Evolutionary conservation across 2,113 vertebrate genomes (phyloP).

Genomic region (Coreoperca whiteheadi): DNA sequence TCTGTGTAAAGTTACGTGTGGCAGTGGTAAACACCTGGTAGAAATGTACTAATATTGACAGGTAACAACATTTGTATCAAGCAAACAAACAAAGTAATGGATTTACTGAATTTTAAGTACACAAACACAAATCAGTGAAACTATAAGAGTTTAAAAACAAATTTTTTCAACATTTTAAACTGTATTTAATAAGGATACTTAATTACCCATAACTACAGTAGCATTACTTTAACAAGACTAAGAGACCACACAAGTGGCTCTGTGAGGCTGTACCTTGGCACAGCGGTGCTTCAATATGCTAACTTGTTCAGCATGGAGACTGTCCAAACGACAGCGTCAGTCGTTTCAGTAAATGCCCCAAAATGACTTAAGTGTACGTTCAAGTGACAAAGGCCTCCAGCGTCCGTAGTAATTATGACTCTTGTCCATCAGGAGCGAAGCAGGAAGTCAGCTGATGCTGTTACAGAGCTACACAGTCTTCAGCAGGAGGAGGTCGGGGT

Average conservation of each 20-base stretch:
- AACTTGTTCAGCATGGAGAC: neutral
- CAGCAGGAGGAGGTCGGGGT: neutral
- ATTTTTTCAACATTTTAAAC: no score
- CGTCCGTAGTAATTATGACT: neutral
- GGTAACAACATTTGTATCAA: neutral
- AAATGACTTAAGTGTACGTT: neutral
- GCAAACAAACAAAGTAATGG: neutral
- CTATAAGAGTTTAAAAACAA: no score
- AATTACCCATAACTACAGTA: no score
- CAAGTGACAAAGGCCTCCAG: neutral
- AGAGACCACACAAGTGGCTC: no score
- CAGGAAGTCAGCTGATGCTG: neutral
- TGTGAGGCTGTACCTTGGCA: neutral
- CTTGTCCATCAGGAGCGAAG: neutral
- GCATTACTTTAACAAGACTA: no score
- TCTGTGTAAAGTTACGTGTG: neutral
- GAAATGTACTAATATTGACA: neutral
- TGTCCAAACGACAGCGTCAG: neutral
- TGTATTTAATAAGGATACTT: neutral
- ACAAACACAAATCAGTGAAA: neutral
- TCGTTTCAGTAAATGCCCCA: neutral
- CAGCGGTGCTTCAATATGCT: neutral
- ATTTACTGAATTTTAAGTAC: neutral
- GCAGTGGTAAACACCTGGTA: neutral
- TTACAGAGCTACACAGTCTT: neutral